Base-by-base conservation (phyloP, 2,113 vertebrate genomes). In the Corydoras sp. region DNA sequence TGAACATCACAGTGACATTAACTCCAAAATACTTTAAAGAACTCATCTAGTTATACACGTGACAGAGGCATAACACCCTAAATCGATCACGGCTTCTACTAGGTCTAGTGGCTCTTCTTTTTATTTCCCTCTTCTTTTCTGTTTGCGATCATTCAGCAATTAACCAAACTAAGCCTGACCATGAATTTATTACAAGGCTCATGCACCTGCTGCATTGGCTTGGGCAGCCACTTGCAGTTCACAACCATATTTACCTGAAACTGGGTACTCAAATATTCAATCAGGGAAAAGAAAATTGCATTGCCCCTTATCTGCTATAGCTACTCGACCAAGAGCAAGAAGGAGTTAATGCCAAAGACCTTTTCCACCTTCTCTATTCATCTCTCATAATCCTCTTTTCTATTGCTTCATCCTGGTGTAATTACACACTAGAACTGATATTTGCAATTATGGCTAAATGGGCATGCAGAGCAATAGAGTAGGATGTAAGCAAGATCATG, bases 221-320 rank as follows among this genome's bases (percentile, higher is more conserved):
- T 50, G 72, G 35, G 31, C 48, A 58, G 71, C 35, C 58, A 64
- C 51, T 48, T 54, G 62, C 24, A 71, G 62, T 73, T 69, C 48
- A 63, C 7, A 24, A 32, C 54, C 56, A 56, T 76, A 76, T 81
- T 81, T 82, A 82, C 80, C 64, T 68, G 50, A 76, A 77, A 72
- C 54, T 29, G 50, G 67, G 51, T 74, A 81, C 81, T 86, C 78
- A 87, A 84, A 84, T 81, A 80, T 82, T 86, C 78, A 84, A 83
- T 84, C 82, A 86, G 66, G 53, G 49, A 78, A 15, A 65, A 62
- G 69, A 76, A 83, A 79, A 82, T 80, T 77, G 66, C 81, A 83
- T 62, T 82, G 79, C 80, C 73, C 68, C 75, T 83, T 81, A 82
- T 83, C 81, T 78, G 77, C 15, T 74, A 56, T 43, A 69, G 68